phyloP scores from a whole-genome alignment of 2,797 vertebrate genomes.

The Lacerta viridis region DNA sequence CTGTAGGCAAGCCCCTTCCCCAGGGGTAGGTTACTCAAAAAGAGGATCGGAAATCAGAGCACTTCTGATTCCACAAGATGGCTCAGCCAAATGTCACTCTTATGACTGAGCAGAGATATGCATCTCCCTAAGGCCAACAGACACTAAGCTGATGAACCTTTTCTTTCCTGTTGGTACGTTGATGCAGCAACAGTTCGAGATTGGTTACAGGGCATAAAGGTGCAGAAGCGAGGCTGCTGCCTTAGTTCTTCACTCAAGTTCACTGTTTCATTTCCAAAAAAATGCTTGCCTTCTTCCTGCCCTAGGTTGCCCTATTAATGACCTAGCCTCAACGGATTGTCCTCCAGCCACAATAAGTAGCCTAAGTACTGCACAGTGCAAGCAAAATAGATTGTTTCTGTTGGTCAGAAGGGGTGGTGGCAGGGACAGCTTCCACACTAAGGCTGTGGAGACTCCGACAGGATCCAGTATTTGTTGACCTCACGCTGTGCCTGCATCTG shows the following conservation, averaged over 20 bases:
- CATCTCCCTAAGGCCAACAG: background rate
- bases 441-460: background rate
- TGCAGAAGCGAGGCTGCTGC: background rate
- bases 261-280: background rate
- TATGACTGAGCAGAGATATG: background rate
- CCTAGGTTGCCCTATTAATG: background rate
- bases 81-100: conserved; percentile 25
- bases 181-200: background rate
- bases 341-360: background rate
- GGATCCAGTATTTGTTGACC: background rate
- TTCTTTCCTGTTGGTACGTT: background rate
- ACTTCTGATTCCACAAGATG: background rate
- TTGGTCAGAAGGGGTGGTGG: background rate
- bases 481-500: background rate
- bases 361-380: background rate
- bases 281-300: background rate
- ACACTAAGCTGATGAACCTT: background rate
- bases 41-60: background rate
- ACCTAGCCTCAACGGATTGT: background rate
- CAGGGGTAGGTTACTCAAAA: conserved; percentile 7
- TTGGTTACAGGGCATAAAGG: background rate
- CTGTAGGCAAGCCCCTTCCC: conserved; percentile 14
- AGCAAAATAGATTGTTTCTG: background rate
- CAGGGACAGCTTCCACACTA: no score
- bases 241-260: background rate